Conservation (phyloP, 2,113 vertebrate genomes). For the Xiphorhynchus elegans region DNA sequence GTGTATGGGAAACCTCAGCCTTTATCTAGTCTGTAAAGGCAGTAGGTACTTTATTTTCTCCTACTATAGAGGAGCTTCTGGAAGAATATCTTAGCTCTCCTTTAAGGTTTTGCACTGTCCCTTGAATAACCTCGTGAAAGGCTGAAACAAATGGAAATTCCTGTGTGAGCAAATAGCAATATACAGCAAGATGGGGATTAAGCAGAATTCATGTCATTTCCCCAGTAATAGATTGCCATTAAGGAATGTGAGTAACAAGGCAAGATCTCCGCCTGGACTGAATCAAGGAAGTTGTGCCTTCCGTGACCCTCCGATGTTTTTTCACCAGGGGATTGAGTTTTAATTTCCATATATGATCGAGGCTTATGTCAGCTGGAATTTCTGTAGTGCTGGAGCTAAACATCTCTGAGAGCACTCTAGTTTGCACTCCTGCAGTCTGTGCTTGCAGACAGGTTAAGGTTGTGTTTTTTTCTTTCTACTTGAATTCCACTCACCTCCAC, state of each 20-base stretch:
- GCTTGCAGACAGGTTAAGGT: not conserved
- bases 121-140: slow-evolving; percentile 24
- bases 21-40: slow-evolving; percentile 6
- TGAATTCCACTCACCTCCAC: slow-evolving; percentile 34
- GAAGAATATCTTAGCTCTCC: not conserved
- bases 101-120: not conserved
- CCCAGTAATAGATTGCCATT: not conserved
- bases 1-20: slow-evolving; percentile 6
- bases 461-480: not conserved
- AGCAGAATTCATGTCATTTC: not conserved
- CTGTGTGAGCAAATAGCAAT: not conserved
- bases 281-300: not conserved
- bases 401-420: accelerated
- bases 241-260: not conserved
- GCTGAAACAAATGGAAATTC: slow-evolving; percentile 41
- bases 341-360: slow-evolving; percentile 6
- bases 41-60: not conserved
- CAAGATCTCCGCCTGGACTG: not conserved
- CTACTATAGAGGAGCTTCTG: not conserved
- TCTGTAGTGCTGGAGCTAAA: not conserved
- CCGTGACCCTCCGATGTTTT: not conserved
- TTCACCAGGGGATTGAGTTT: not conserved
- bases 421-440: not conserved
- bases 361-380: slow-evolving; percentile 17
- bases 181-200: slow-evolving; percentile 4